phyloP scores from a whole-genome alignment of 2,888 invertebrate species.

The Heliconius ethilla region DNA sequence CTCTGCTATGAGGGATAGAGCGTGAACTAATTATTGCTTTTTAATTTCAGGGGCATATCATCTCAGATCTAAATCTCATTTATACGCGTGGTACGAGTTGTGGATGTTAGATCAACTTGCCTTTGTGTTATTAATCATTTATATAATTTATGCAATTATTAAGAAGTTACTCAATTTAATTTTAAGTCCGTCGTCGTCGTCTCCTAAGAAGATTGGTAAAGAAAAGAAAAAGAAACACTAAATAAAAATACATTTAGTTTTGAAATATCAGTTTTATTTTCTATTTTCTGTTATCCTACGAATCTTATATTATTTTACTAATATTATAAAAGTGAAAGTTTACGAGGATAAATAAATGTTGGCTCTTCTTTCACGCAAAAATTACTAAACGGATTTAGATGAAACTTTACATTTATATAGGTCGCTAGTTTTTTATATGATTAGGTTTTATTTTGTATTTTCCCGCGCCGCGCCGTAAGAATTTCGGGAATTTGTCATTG shows the following conservation, averaged over 20 bases:
- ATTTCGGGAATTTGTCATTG: too few species aligned
- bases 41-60: conserved; percentile 56
- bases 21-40: conserved; percentile 13
- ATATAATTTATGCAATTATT: conserved; percentile 40
- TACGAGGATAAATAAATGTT: too few species aligned
- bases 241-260: not conserved
- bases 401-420: too few species aligned
- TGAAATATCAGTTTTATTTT: not conserved
- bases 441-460: too few species aligned
- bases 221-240: conserved; percentile 16
- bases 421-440: too few species aligned
- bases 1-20: not conserved
- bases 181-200: not conserved
- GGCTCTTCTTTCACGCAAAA: too few species aligned
- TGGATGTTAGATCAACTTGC: conserved; percentile 60
- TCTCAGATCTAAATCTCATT: conserved; percentile 54
- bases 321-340: too few species aligned
- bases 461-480: too few species aligned
- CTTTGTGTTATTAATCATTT: conserved; percentile 43
- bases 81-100: conserved; percentile 59
- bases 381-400: too few species aligned
- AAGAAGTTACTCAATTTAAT: conserved; percentile 36
- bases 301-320: too few species aligned
- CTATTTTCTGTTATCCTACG: not conserved
- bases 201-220: conserved; percentile 6